Conservation (phyloP, 2,888 invertebrate genomes). For the Hipparchia sbordonii region DNA sequence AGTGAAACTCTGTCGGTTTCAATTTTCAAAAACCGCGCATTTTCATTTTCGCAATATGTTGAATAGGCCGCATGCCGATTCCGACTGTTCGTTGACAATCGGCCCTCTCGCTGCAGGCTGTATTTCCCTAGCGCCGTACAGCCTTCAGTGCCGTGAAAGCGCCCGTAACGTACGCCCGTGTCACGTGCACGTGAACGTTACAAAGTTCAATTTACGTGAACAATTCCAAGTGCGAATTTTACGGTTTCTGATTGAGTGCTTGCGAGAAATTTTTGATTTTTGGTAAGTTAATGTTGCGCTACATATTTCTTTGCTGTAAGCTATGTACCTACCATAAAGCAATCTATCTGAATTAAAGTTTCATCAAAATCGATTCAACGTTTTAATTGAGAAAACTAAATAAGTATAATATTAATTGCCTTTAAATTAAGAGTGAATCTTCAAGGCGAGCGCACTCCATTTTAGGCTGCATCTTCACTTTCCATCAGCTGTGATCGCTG, state of each 20-base stretch:
- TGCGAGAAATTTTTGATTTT: neutral
- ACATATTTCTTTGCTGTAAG: neutral
- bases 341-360: neutral
- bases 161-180: conserved; percentile 18
- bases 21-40: too few species aligned
- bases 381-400: neutral
- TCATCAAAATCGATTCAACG: neutral
- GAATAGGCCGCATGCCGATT: neutral
- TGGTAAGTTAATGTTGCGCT: conserved; percentile 6
- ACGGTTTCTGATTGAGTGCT: neutral
- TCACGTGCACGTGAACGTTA: neutral
- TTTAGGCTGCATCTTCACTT: too few species aligned
- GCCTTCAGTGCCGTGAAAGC: conserved; percentile 25
- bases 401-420: too few species aligned
- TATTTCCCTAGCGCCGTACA: neutral
- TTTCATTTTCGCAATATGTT: neutral
- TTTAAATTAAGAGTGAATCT: too few species aligned
- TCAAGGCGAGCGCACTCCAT: too few species aligned
- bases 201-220: conserved; percentile 16
- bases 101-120: conserved; percentile 1
- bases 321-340: neutral
- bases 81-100: neutral
- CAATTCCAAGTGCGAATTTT: neutral
- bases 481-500: too few species aligned
- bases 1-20: too few species aligned